Percentiles rank a stretch among this genome's conserved stretches.
Evolutionary conservation across 2,113 vertebrate species (phyloP).

Genomic region (Cinclus mexicanus): DNA sequence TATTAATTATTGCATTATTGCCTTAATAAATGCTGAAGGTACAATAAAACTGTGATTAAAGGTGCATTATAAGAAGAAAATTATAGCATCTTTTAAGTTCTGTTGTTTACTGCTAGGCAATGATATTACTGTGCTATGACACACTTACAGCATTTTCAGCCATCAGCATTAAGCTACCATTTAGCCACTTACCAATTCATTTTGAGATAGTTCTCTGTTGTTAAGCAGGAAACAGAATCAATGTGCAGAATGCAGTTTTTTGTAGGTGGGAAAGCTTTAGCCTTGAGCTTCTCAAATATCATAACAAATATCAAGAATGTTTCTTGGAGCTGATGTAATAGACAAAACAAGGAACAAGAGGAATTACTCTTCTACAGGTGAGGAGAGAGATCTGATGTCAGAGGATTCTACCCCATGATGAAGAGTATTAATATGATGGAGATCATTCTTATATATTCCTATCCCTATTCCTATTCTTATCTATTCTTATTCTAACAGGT

Average conservation of each 20-base stretch:
- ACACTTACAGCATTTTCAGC: constrained; percentile 26
- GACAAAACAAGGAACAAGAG: not conserved
- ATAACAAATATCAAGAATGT: not conserved
- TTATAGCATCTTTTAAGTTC: constrained; percentile 2
- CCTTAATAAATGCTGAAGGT: constrained; percentile 22
- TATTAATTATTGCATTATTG: constrained; percentile 46
- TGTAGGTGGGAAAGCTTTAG: not conserved
- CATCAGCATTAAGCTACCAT: not conserved
- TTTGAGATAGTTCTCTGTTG: not conserved
- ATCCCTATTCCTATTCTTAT: too few species aligned
- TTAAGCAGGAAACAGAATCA: constrained; percentile 1
- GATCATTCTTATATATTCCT: too few species aligned
- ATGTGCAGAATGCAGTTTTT: not conserved
- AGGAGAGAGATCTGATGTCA: not conserved
- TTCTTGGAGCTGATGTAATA: not conserved
- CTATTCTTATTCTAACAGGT: not conserved
- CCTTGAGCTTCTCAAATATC: not conserved
- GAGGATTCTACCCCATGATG: not conserved
- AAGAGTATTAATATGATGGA: not conserved
- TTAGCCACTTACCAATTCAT: not conserved
- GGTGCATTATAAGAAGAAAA: constrained; percentile 32
- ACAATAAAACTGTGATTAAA: constrained; percentile 42
- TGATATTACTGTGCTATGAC: constrained; percentile 1
- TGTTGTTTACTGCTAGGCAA: constrained; percentile 24
- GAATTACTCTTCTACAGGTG: not conserved